These are phyloP conservation scores for Mycetomoellerius zeteki DNA, from an alignment of 1,140 invertebrate species.

Conservation along the genomic window DNA sequence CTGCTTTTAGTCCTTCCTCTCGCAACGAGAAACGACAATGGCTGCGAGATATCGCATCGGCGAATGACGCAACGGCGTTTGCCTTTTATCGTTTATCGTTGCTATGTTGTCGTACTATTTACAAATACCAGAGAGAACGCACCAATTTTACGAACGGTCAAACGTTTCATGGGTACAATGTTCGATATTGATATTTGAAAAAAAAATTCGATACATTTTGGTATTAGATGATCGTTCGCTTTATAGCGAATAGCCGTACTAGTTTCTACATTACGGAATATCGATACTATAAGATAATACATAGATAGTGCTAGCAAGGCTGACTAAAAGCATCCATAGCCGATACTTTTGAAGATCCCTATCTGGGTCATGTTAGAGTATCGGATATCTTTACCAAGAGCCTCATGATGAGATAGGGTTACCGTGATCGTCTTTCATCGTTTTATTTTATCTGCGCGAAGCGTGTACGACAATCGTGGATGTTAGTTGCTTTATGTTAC, in stretches of 20 bases:
- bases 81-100: constrained; percentile 18
- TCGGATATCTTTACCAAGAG: constrained; percentile 30
- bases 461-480: neutral
- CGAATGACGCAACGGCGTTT: constrained; percentile 18
- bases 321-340: constrained; percentile 29
- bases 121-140: constrained; percentile 10
- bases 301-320: neutral
- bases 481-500: neutral
- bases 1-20: constrained; percentile 10
- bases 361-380: constrained; percentile 41
- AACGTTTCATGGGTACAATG: neutral
- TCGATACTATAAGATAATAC: constrained; percentile 25
- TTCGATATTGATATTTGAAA: constrained; percentile 27
- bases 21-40: constrained; percentile 20
- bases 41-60: constrained; percentile 2
- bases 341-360: constrained; percentile 47
- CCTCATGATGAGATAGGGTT: constrained; percentile 24
- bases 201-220: constrained; percentile 25
- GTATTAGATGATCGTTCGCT: constrained; percentile 18
- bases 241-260: neutral
- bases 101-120: neutral
- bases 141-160: neutral
- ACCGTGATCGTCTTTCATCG: constrained; percentile 51
- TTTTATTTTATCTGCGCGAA: constrained; percentile 23
- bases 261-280: neutral